These are phyloP conservation scores for Melitaea athalia DNA, from an alignment of 2,888 invertebrate genomes.

Conservation along the genomic window DNA sequence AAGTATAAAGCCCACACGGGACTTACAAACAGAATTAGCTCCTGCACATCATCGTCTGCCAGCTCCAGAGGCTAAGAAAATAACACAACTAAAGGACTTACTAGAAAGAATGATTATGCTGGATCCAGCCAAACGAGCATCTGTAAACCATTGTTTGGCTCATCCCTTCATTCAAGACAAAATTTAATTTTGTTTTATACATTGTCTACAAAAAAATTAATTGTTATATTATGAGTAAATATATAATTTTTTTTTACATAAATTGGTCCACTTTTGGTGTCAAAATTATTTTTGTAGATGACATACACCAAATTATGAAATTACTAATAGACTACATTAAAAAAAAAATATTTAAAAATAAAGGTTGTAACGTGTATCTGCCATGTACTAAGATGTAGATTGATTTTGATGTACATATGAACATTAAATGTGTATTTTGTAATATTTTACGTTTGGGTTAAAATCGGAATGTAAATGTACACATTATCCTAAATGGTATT, in stretches of 20 bases:
- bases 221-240: neutral
- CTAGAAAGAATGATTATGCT: constrained; percentile 95
- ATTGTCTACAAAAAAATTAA: neutral
- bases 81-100: constrained; percentile 94
- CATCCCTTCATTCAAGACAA: constrained; percentile 98
- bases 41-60: constrained; percentile 93
- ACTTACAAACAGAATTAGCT: constrained; percentile 93
- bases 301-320: neutral
- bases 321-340: too few species aligned
- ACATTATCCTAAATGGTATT: neutral
- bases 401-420: constrained; percentile 8
- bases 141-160: constrained; percentile 95
- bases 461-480: constrained; percentile 1
- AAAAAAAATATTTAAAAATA: neutral
- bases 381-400: neutral
- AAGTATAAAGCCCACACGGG: constrained; percentile 92
- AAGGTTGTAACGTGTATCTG: constrained; percentile 4
- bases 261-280: neutral
- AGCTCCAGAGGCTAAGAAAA: constrained; percentile 94
- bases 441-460: neutral
- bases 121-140: constrained; percentile 95
- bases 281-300: constrained; percentile 7
- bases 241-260: neutral
- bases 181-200: constrained; percentile 68
- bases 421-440: constrained; percentile 1